A percentile compares a stretch with the other conserved stretches of the same genome.
Evolutionary conservation across 2,888 invertebrate species (phyloP).

Genomic region (Anagyrus pseudococci): DNA sequence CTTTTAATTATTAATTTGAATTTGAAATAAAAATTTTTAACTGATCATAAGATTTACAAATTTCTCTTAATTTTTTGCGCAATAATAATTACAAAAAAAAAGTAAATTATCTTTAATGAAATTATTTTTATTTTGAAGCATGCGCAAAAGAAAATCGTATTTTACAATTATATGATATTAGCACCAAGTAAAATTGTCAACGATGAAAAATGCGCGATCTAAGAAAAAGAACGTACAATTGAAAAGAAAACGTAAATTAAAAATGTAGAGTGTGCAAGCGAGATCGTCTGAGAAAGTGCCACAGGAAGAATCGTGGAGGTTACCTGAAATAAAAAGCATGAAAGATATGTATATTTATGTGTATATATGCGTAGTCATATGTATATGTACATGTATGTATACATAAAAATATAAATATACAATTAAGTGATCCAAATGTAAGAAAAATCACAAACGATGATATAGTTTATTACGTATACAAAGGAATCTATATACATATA

Average conservation of each 20-base stretch:
- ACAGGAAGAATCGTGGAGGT: constrained; percentile 51
- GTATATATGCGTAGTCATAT: too few relatives aligned
- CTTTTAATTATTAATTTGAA: constrained; percentile 10
- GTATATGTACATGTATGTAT: too few relatives aligned
- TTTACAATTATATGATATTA: too few relatives aligned
- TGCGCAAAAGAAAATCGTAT: background rate
- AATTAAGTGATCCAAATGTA: constrained; percentile 53
- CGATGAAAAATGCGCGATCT: constrained; percentile 11
- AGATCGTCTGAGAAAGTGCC: constrained; percentile 51
- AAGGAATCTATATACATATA: constrained; percentile 48
- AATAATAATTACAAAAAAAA: too few relatives aligned
- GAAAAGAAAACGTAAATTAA: constrained; percentile 1
- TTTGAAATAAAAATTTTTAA: constrained; percentile 4
- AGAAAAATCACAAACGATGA: constrained; percentile 49
- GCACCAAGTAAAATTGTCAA: constrained; percentile 21
- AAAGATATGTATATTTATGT: constrained; percentile 32
- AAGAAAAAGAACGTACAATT: constrained; percentile 3
- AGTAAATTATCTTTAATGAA: constrained; percentile 10
- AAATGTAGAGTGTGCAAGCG: constrained; percentile 19
- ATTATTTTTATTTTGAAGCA: constrained; percentile 15
- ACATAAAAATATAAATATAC: too few relatives aligned
- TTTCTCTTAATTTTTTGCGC: constrained; percentile 16
- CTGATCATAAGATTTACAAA: too few relatives aligned
- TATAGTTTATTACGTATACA: constrained; percentile 60
- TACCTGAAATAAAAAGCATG: constrained; percentile 39